phyloP scores from a whole-genome alignment of 2,113 vertebrate species.

The Neolamprologus kungweensis region DNA sequence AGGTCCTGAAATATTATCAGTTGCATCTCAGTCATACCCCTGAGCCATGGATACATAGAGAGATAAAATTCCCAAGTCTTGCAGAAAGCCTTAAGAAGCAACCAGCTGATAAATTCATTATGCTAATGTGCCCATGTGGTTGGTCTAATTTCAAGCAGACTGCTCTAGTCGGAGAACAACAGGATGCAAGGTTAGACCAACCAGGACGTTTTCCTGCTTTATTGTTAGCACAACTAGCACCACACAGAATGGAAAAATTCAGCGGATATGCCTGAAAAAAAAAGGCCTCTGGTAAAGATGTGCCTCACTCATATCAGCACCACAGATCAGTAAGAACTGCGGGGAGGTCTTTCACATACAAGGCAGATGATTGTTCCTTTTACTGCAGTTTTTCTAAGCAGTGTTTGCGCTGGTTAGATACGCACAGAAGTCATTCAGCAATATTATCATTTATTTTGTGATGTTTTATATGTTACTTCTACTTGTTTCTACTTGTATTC shows the following conservation, averaged over 20 bases:
- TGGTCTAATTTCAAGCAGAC: slow-evolving; percentile 59
- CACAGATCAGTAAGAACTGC: neutral
- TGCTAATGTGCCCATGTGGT: neutral
- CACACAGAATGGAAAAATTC: neutral
- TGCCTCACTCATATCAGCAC: neutral
- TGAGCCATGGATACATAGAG: neutral
- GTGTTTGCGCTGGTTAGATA: neutral
- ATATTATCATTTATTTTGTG: neutral
- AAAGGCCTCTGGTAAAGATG: slow-evolving; percentile 6
- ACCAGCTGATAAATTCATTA: slow-evolving; percentile 29
- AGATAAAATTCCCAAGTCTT: neutral
- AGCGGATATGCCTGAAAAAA: neutral
- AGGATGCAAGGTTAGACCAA: slow-evolving; percentile 42
- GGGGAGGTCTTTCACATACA: neutral
- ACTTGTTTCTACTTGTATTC: neutral
- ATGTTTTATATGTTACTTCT: neutral
- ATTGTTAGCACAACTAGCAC: slow-evolving; percentile 2
- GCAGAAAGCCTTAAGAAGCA: slow-evolving; percentile 20
- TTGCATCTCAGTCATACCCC: neutral
- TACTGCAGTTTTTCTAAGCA: neutral
- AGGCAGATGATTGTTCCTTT: neutral
- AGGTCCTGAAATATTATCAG: slow-evolving; percentile 3
- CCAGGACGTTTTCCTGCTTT: slow-evolving; percentile 22
- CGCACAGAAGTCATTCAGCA: neutral
- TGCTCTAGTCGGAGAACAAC: slow-evolving; percentile 35